These are phyloP conservation scores for Halisarca cf. caerulea DNA, from an alignment of 37 sponge, comb jelly and placozoan species.

Conservation along the genomic window DNA sequence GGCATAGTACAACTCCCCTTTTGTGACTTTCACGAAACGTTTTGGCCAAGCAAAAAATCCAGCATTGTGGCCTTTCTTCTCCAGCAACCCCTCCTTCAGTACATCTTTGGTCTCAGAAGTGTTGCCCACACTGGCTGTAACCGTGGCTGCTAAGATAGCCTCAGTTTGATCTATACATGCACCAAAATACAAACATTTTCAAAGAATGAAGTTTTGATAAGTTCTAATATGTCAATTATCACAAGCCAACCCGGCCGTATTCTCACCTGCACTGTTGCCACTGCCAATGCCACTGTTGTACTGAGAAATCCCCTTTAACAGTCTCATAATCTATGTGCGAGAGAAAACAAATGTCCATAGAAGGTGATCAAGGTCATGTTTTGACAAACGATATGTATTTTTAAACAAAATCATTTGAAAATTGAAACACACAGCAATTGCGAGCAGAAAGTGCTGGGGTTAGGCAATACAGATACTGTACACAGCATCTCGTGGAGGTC, in stretches of 20 bases:
- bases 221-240: too few species aligned
- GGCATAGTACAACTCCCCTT: slow-evolving; percentile 73
- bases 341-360: too few species aligned
- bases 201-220: too few species aligned
- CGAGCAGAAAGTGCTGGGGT: too few species aligned
- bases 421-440: too few species aligned
- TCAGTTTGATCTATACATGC: background rate
- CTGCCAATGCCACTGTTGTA: background rate
- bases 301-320: background rate
- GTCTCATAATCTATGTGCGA: slow-evolving; percentile 8
- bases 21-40: slow-evolving; percentile 63
- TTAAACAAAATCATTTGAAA: too few species aligned
- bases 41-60: slow-evolving; percentile 78
- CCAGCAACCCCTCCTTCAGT: slow-evolving; percentile 77
- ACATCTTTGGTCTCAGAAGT: background rate
- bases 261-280: background rate
- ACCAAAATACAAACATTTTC: background rate
- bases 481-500: too few species aligned
- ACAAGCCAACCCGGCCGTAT: too few species aligned
- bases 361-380: too few species aligned
- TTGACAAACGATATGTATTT: too few species aligned
- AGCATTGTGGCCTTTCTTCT: slow-evolving; percentile 83
- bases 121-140: background rate
- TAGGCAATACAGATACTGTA: too few species aligned
- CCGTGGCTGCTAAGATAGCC: background rate